Conservation (phyloP, 2,888 invertebrate species). For the Euplagia quadripunctaria region DNA sequence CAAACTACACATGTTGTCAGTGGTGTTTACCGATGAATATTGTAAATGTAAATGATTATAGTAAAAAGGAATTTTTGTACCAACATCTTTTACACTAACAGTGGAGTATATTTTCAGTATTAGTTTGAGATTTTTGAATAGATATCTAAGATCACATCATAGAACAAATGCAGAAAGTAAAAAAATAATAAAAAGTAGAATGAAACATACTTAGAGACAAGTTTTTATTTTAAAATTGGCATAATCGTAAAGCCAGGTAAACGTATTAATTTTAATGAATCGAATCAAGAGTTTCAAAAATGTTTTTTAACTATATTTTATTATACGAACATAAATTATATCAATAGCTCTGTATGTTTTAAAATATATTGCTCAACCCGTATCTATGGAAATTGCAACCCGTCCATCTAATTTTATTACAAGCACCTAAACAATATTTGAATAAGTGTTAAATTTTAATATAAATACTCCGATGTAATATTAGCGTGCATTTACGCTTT, state of each 20-base stretch:
- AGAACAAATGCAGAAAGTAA: too few species aligned
- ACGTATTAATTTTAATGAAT: too few species aligned
- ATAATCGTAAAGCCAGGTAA: too few species aligned
- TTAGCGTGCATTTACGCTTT: constrained; percentile 1
- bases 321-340: too few species aligned
- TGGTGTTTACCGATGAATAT: not conserved
- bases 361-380: not conserved
- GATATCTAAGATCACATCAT: too few species aligned
- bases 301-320: too few species aligned
- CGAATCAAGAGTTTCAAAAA: too few species aligned
- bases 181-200: too few species aligned
- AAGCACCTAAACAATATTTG: not conserved
- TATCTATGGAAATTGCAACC: not conserved
- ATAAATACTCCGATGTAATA: not conserved
- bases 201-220: too few species aligned
- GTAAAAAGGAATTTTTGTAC: not conserved
- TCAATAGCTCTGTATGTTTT: too few species aligned
- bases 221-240: too few species aligned
- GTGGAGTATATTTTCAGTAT: not conserved
- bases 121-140: not conserved
- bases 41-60: not conserved
- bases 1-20: not conserved
- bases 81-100: not conserved
- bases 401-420: not conserved
- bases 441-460: not conserved